phyloP scores from a whole-genome alignment of 23 tunicate genomes.

The Botrylloides violaceus region DNA sequence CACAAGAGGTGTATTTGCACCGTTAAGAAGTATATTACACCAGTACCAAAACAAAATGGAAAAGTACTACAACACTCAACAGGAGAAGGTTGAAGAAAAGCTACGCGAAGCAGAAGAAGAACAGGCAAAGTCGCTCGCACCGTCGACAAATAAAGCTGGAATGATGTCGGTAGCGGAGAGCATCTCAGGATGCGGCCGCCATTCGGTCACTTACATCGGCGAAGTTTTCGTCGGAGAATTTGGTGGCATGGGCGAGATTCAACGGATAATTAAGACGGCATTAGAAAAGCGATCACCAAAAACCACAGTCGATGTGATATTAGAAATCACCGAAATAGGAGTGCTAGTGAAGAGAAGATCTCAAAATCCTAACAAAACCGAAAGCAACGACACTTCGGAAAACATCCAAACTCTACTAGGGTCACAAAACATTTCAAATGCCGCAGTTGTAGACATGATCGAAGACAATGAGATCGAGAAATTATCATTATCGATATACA shows the following conservation, averaged over 20 bases:
- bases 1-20: constrained; percentile 50
- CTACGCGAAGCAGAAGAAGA: constrained; percentile 30
- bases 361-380: not conserved
- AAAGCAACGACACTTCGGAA: not conserved
- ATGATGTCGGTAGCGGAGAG: constrained; percentile 56
- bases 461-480: not conserved
- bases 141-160: constrained; percentile 34
- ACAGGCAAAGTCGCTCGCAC: constrained; percentile 12
- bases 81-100: constrained; percentile 47
- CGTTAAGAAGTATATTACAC: constrained; percentile 29
- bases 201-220: constrained; percentile 45
- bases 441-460: not conserved
- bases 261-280: constrained; percentile 50
- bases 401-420: constrained; percentile 6
- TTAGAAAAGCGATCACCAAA: constrained; percentile 15
- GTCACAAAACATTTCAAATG: not conserved
- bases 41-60: constrained; percentile 63
- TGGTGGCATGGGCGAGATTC: constrained; percentile 70
- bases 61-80: constrained; percentile 28
- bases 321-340: constrained; percentile 58
- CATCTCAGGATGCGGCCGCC: constrained; percentile 32
- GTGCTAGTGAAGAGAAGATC: constrained; percentile 23
- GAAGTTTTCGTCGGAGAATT: constrained; percentile 53
- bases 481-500: not conserved
- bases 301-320: constrained; percentile 39